Evolutionary conservation across 2,113 vertebrate species (phyloP).

Genomic region (Epinephelus cyanopodus): DNA sequence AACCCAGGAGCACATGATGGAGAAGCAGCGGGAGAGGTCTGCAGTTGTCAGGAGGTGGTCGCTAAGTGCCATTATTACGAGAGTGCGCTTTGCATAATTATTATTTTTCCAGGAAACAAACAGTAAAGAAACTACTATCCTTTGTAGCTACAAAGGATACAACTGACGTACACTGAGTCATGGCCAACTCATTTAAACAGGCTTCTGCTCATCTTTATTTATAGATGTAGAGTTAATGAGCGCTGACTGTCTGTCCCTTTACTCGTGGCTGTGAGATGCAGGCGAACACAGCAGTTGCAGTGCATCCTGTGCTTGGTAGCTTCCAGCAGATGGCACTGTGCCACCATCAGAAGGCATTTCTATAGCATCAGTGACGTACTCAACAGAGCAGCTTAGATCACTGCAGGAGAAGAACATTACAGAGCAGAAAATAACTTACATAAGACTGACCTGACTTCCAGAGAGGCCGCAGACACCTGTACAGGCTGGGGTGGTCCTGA

Average conservation of each 20-base stretch:
- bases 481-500: constrained; percentile 31
- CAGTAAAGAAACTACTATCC: neutral
- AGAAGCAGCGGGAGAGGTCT: constrained; percentile 6
- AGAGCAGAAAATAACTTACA: neutral
- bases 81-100: neutral
- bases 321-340: constrained; percentile 64
- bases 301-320: neutral
- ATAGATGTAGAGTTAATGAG: constrained; percentile 23
- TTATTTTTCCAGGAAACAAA: neutral
- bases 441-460: constrained; percentile 81
- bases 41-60: neutral
- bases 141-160: neutral
- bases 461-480: constrained; percentile 41
- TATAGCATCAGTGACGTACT: neutral
- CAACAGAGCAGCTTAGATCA: neutral
- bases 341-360: neutral
- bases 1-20: constrained; percentile 22
- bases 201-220: neutral
- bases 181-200: neutral
- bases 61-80: neutral
- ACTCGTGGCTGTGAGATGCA: neutral
- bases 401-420: neutral
- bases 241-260: constrained; percentile 16
- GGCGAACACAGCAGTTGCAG: neutral
- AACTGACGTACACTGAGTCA: neutral